Evolutionary conservation across 2,888 invertebrate species (phyloP).

Genomic region (Hydrotaea cyrtoneurina): DNA sequence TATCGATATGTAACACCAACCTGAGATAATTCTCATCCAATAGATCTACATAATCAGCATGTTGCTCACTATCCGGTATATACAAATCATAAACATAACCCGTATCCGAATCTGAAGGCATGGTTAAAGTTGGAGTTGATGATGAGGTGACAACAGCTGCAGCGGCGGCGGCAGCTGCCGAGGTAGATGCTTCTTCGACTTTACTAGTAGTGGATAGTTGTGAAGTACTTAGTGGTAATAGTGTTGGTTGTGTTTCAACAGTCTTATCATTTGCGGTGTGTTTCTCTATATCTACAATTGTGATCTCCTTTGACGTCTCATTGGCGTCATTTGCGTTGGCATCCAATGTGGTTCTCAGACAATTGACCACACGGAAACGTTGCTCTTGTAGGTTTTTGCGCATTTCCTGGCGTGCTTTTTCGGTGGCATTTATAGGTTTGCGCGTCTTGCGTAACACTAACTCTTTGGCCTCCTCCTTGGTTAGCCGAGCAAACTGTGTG

Average conservation of each 20-base stretch:
- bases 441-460: slow-evolving; percentile 81
- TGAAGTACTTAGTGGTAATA: not conserved
- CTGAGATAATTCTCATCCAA: slow-evolving; percentile 80
- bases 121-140: slow-evolving; percentile 11
- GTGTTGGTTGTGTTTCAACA: slow-evolving; percentile 41
- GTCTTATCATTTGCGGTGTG: slow-evolving; percentile 69
- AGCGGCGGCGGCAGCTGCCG: slow-evolving; percentile 55
- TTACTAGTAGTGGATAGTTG: not conserved
- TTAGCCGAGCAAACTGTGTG: slow-evolving; percentile 80
- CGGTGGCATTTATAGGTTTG: slow-evolving; percentile 79
- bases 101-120: slow-evolving; percentile 76
- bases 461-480: slow-evolving; percentile 81
- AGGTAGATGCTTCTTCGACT: slow-evolving; percentile 35
- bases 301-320: slow-evolving; percentile 74
- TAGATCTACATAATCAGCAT: slow-evolving; percentile 80
- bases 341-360: slow-evolving; percentile 81
- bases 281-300: slow-evolving; percentile 84
- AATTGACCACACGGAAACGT: slow-evolving; percentile 84
- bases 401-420: slow-evolving; percentile 81
- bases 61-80: slow-evolving; percentile 82
- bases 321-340: slow-evolving; percentile 73
- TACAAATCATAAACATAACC: slow-evolving; percentile 85
- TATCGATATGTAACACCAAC: slow-evolving; percentile 80
- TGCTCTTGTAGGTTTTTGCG: slow-evolving; percentile 81
- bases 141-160: slow-evolving; percentile 9